These are phyloP conservation scores for Pterobdella sp. DNA, from an alignment of 2,888 invertebrate species.

Conservation along the genomic window DNA sequence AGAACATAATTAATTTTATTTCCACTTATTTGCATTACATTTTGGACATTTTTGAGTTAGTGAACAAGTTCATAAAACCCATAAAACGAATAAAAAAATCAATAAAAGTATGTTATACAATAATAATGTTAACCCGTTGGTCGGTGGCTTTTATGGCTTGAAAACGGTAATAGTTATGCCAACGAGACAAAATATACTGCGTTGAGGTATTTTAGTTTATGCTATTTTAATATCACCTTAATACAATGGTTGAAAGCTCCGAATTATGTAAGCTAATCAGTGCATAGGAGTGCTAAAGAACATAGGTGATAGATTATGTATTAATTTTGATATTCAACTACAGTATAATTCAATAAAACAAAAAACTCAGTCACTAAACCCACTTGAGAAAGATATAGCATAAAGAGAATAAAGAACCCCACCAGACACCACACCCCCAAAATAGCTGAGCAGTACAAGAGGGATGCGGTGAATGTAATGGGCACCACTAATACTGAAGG, in stretches of 20 bases:
- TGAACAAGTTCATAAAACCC: too few relatives aligned
- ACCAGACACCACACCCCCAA: conserved; percentile 56
- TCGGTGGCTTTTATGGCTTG: conserved; percentile 48
- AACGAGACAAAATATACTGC: conserved; percentile 53
- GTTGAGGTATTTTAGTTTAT: too few relatives aligned
- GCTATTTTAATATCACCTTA: too few relatives aligned
- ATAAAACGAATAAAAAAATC: conserved; percentile 3
- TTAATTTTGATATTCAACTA: neutral
- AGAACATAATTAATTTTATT: neutral
- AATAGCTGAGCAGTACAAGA: conserved; percentile 54
- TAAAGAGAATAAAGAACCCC: conserved; percentile 53
- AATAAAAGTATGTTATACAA: neutral
- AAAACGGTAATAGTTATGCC: conserved; percentile 49
- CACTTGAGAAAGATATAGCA: conserved; percentile 58
- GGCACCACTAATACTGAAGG: conserved; percentile 49
- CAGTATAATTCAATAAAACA: too few relatives aligned
- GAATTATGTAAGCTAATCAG: neutral
- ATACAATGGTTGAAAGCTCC: too few relatives aligned
- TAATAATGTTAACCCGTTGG: conserved; percentile 46
- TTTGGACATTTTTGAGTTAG: too few relatives aligned
- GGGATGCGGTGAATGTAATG: conserved; percentile 53
- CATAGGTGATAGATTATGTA: neutral
- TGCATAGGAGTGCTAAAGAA: neutral
- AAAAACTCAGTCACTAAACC: too few relatives aligned
- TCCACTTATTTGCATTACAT: neutral